A percentile compares a stretch with the other conserved stretches of the same genome.
Conservation (phyloP, 2,113 vertebrate species). For the Taurulus bubalis region DNA sequence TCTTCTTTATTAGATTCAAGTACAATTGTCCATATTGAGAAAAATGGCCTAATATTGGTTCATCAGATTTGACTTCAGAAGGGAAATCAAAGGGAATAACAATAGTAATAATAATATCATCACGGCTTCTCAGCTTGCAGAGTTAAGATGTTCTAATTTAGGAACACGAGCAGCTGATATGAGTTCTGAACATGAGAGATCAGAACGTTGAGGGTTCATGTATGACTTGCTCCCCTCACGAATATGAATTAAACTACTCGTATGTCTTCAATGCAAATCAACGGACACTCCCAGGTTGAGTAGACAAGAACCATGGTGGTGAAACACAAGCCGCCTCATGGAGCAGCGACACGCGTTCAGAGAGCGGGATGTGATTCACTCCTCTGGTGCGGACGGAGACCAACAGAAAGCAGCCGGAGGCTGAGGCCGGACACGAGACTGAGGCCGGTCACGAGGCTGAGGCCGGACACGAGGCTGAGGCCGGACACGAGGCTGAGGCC, state of each 20-base stretch:
- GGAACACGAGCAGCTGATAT: neutral
- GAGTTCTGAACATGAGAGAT: neutral
- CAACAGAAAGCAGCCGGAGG: slow-evolving; percentile 15
- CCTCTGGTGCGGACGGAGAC: neutral
- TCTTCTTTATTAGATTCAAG: slow-evolving; percentile 4
- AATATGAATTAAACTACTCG: neutral
- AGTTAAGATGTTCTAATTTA: slow-evolving; percentile 2
- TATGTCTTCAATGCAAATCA: neutral
- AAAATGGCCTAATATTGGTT: neutral
- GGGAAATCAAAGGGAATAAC: neutral
- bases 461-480: too few relatives aligned
- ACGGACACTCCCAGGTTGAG: slow-evolving; percentile 22
- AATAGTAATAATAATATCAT: neutral
- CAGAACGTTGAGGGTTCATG: neutral
- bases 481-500: too few relatives aligned
- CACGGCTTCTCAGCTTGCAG: neutral
- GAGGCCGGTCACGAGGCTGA: too few relatives aligned
- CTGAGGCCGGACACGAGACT: too few relatives aligned
- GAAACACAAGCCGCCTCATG: neutral
- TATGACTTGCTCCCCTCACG: neutral
- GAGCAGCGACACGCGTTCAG: slow-evolving; percentile 11
- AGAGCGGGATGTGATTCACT: neutral
- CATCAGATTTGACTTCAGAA: neutral
- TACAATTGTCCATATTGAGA: too few relatives aligned
- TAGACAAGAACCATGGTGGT: neutral